A percentile compares a stretch with the other conserved stretches of the same genome.
Evolutionary conservation across 2,888 invertebrate genomes (phyloP).

Genomic region (Hermodice carunculata): DNA sequence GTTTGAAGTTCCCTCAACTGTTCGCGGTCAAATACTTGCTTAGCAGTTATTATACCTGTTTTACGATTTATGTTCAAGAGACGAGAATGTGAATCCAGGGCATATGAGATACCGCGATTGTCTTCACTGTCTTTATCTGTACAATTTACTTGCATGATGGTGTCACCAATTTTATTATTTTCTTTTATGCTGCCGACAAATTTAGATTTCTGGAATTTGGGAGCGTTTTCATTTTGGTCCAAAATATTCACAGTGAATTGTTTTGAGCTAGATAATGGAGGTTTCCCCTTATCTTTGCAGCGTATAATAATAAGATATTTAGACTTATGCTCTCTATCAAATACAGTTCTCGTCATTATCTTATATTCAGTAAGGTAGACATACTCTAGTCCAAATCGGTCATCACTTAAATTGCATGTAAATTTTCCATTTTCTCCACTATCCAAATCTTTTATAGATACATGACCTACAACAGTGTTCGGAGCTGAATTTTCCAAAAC

Average conservation of each 20-base stretch:
- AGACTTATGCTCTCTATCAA: conserved; percentile 19
- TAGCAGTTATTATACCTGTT: no score
- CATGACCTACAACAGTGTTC: conserved; percentile 26
- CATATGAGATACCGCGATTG: conserved; percentile 13
- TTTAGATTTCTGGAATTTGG: conserved; percentile 10
- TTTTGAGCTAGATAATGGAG: not conserved
- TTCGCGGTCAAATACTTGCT: no score
- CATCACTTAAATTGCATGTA: conserved; percentile 5
- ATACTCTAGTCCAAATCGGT: conserved; percentile 5
- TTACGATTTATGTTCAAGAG: no score
- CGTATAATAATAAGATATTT: conserved; percentile 5
- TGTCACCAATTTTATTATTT: conserved; percentile 19
- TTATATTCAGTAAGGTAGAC: conserved; percentile 12
- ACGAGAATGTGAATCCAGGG: no score
- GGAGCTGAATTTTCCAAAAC: no score
- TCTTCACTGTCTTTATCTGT: conserved; percentile 14
- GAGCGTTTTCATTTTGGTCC: conserved; percentile 29
- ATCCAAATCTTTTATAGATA: conserved; percentile 22
- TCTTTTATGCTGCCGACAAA: conserved; percentile 11
- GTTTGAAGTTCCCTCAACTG: no score
- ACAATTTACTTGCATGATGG: conserved; percentile 15
- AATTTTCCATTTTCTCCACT: conserved; percentile 11
- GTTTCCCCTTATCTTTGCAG: conserved; percentile 18
- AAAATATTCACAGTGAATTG: conserved; percentile 11
- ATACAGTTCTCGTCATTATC: not conserved